These are phyloP conservation scores for Hepsetus odoe DNA, from an alignment of 2,113 vertebrate species.

Conservation along the genomic window DNA sequence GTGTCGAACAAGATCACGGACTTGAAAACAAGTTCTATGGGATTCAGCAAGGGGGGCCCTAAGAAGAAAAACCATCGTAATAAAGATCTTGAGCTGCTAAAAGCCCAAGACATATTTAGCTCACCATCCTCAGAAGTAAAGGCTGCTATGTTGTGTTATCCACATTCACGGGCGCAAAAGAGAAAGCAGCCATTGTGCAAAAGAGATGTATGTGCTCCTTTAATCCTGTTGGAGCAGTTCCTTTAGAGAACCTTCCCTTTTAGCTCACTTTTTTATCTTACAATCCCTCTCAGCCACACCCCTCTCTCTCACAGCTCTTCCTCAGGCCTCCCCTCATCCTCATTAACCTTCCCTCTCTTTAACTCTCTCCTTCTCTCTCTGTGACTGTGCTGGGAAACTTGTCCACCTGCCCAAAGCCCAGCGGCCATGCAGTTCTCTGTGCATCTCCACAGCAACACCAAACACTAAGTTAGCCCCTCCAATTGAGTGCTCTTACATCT, in stretches of 20 bases:
- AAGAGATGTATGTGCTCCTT: slow-evolving; percentile 63
- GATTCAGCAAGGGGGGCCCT: not conserved
- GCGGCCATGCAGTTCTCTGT: slow-evolving; percentile 53
- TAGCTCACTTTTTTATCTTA: slow-evolving; percentile 9
- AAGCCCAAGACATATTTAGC: slow-evolving; percentile 45
- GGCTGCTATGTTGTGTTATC: slow-evolving; percentile 56
- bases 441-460: slow-evolving; percentile 61
- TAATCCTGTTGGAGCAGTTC: slow-evolving; percentile 52
- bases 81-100: slow-evolving; percentile 18
- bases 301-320: not conserved
- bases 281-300: slow-evolving; percentile 39
- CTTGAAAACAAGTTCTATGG: not conserved
- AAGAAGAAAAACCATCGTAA: not conserved
- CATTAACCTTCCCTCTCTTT: slow-evolving; percentile 37
- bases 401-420: slow-evolving; percentile 54
- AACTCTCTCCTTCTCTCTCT: slow-evolving; percentile 35
- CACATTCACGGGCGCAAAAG: slow-evolving; percentile 61
- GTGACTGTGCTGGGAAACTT: slow-evolving; percentile 68
- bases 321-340: not conserved
- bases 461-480: slow-evolving; percentile 64
- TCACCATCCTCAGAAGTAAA: slow-evolving; percentile 59
- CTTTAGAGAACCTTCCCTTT: slow-evolving; percentile 30
- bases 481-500: slow-evolving; percentile 31
- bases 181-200: slow-evolving; percentile 53
- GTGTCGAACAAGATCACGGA: not conserved